Conservation (phyloP, 1,140 invertebrate species). For the Pseudomyrmex sp. region DNA sequence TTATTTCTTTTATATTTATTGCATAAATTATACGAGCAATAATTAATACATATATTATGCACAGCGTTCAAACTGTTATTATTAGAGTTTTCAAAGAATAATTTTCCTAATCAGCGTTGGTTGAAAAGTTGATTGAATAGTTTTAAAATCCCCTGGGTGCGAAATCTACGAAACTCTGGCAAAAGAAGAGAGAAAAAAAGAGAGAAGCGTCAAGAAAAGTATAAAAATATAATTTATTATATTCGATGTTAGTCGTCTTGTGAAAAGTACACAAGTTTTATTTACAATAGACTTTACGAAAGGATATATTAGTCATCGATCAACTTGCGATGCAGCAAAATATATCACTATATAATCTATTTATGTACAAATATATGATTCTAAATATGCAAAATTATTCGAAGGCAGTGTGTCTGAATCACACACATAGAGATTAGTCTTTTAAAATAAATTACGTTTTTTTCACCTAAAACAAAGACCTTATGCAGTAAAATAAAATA, state of each 20-base stretch:
- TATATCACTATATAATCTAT: conserved; percentile 54
- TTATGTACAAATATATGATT: conserved; percentile 66
- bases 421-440: not conserved
- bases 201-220: conserved; percentile 25
- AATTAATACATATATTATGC: conserved; percentile 74
- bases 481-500: conserved; percentile 28
- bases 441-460: conserved; percentile 66
- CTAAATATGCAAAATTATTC: conserved; percentile 25
- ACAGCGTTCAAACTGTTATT: conserved; percentile 72
- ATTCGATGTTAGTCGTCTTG: conserved; percentile 4
- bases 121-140: conserved; percentile 29
- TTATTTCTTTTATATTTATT: conserved; percentile 64
- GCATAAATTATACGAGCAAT: conserved; percentile 78
- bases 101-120: conserved; percentile 58
- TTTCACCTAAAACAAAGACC: not conserved
- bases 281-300: conserved; percentile 49
- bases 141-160: conserved; percentile 25
- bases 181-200: not conserved
- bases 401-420: not conserved
- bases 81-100: conserved; percentile 32
- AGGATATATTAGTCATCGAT: conserved; percentile 35
- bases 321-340: conserved; percentile 32
- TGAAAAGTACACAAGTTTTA: conserved; percentile 27
- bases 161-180: not conserved
- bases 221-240: conserved; percentile 72